Evolutionary conservation across 2,888 invertebrate genomes (phyloP), one percentile per base, ranked within the genome.

Genomic region (Tetragnatha montana): DNA sequence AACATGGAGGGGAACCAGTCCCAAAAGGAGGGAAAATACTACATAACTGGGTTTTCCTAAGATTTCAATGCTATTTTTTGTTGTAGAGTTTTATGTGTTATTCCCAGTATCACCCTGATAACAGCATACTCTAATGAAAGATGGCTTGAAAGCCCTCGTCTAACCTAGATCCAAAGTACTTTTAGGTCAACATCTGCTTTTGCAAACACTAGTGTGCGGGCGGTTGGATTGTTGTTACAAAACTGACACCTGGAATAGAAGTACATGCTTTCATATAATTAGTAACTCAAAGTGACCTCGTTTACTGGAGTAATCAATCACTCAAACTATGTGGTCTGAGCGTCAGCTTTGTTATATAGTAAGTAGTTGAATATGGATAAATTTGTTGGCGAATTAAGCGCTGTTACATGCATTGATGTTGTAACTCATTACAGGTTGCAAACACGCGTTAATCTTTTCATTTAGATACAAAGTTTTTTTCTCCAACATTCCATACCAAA

Each of bases 121-220:
- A 50, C 70, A 70, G 70, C 84, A 84, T 8, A 51, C 50, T 7
- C 50, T 49, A 70, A 86, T 80, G 79, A 80, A 86, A 80, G 19
- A 86, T 80, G 86, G 79, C 47, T 73, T 35, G 19, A 84, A 75
- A 69, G 68, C 74, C 19, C 50, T 75, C 50, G 49, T 21, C 78
- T 87, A 75, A 87, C 87, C 87, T 75, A 74, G 73, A 68, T 87
- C 70, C 50, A 8, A 50, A 17, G 17, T 35, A 47, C 49, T 87
- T 87, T 80, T 75, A 50, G 87, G 87, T 87, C 81, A 87, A 60
- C 87, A 81, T 74, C 87, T 87, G 87, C 69, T 68, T 47, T 68
- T 70, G 21, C 69, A 35, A 47, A 74, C 75, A 68, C 50, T 12
- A 75, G 47, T 21, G 81, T 87, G 75, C 81, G 87, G 87, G 87